Percentiles rank a stretch among this genome's conserved stretches.
phyloP scores from a whole-genome alignment of 2,113 vertebrate species.

The Nansenia antarctica region DNA sequence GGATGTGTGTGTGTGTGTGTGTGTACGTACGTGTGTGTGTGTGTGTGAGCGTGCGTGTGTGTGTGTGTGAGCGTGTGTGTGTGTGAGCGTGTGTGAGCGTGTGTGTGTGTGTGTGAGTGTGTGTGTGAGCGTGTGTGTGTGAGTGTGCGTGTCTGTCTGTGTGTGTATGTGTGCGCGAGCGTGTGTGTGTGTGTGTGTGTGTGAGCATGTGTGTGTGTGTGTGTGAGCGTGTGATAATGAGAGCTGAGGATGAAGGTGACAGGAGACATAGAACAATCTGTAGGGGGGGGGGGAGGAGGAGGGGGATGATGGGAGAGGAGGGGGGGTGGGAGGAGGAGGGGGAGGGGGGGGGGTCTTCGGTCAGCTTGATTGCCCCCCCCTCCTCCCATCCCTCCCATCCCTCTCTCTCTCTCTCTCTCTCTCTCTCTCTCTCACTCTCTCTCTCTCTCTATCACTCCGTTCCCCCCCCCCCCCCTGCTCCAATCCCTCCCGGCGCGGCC shows the following conservation, averaged over 20 bases:
- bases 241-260: conserved; percentile 66
- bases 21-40: conserved; percentile 46
- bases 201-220: conserved; percentile 46
- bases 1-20: no score
- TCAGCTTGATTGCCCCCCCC: conserved; percentile 8
- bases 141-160: conserved; percentile 45
- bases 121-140: conserved; percentile 49
- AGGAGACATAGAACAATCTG: conserved; percentile 66
- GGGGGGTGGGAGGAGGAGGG: conserved; percentile 20
- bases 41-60: conserved; percentile 50
- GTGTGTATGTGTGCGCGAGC: conserved; percentile 52
- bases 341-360: conserved; percentile 22
- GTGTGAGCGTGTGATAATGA: conserved; percentile 54
- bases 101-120: conserved; percentile 46
- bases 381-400: conserved; percentile 26
- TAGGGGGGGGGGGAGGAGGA: conserved; percentile 39
- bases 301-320: conserved; percentile 30
- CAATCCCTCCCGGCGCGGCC: conserved; percentile 55
- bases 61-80: conserved; percentile 46
- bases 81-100: conserved; percentile 53
- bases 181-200: conserved; percentile 43
- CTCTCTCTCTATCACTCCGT: conserved; percentile 16
- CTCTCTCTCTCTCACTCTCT: conserved; percentile 30
- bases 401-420: conserved; percentile 9
- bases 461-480: neutral